These are phyloP conservation scores for Hemicrepidius hirtus DNA, from an alignment of 2,888 invertebrate genomes.

Conservation along the genomic window DNA sequence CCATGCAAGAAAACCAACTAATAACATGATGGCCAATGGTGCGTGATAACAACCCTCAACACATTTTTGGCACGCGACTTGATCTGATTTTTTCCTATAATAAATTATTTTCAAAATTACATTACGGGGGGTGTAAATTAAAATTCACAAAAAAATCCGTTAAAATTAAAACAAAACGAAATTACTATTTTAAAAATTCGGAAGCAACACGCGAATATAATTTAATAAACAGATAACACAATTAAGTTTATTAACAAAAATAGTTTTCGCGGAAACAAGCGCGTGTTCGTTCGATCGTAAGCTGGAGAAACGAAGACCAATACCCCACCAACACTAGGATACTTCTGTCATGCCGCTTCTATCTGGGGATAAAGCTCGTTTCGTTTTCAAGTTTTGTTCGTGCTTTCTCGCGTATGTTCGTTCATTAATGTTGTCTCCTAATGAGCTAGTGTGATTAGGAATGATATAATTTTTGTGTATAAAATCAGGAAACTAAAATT, in stretches of 20 bases:
- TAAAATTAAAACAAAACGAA: background rate
- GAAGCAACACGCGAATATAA: background rate
- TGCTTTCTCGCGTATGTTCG: constrained; percentile 53
- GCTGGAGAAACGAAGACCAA: constrained; percentile 31
- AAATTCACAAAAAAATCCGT: background rate
- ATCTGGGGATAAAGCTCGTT: constrained; percentile 57
- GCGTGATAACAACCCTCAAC: constrained; percentile 13
- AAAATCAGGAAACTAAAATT: constrained; percentile 9
- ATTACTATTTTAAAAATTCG: background rate
- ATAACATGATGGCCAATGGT: constrained; percentile 38
- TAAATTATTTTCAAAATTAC: background rate
- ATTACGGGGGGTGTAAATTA: background rate
- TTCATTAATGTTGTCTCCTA: constrained; percentile 36
- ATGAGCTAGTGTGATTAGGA: constrained; percentile 33
- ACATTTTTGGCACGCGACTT: constrained; percentile 26
- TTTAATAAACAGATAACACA: constrained; percentile 6
- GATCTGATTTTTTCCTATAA: constrained; percentile 7
- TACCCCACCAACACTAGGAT: constrained; percentile 42
- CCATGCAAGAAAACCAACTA: constrained; percentile 45
- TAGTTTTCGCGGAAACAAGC: constrained; percentile 22
- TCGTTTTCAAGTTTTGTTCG: constrained; percentile 57
- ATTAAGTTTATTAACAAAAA: constrained; percentile 49
- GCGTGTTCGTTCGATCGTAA: constrained; percentile 32
- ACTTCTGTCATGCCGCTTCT: constrained; percentile 49
- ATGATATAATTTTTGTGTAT: constrained; percentile 32